Base-by-base conservation (phyloP, 2,888 invertebrate species). In the Petrolisthes manimaculis region DNA sequence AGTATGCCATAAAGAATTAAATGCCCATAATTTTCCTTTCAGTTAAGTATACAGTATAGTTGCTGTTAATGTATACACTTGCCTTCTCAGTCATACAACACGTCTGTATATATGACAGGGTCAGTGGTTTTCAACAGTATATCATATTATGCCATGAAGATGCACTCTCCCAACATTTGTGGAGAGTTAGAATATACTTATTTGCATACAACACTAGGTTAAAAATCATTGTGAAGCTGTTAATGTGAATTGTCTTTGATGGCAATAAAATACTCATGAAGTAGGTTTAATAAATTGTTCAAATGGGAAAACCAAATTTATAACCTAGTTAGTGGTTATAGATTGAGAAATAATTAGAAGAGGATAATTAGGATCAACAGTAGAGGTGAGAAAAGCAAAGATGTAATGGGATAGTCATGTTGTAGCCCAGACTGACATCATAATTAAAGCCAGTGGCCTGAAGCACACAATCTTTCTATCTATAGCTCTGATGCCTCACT, bases 261-360 rank as follows among this genome's bases (percentile, higher is more conserved):
- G 88, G 88, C 88, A 88, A 88, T 88, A 88, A 88, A 81, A 81
- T 84, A 88, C 88, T 88, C 84, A 88, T 88, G 88, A 88, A 88
- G 84, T 88, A 88, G 88, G 84, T 71, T 88, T 88, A 88, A 88
- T 88, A 88, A 84, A 88, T 88, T 88, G 88, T 88, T 88, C 84
- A 84, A 81, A 88, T 88, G 84, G 88, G 21, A 14, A 37, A 37
- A 37, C 37, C 37, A 37, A 37, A 37, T 37, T 37, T 37, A 37
- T 37, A 37, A 37, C 37, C 37, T 37, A 37, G 2, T 37, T 37
- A 37, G 37, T 37, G 37, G 37, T 37, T 37, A 37, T 37, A 37
- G 37, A 37, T 37, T 37, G 37, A 37, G 37, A 37, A 2, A 37
- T 37, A 37, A 37, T 37, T 37, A 37, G 37, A 37, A 37, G 37